These are phyloP conservation scores for Germaria angustata DNA, from an alignment of 2,888 invertebrate species.

Conservation along the genomic window DNA sequence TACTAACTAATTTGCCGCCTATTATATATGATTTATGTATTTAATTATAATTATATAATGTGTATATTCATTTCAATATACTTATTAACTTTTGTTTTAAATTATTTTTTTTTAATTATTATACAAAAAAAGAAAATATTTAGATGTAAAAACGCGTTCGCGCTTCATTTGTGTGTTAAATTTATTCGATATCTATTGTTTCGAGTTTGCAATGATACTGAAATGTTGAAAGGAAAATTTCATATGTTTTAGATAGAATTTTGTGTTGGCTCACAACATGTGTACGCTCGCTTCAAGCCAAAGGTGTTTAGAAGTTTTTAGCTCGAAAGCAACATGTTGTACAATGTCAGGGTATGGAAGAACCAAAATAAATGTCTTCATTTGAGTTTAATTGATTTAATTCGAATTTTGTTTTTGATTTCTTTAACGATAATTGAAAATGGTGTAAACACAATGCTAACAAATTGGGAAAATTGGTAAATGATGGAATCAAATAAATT, in stretches of 20 bases:
- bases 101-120: conserved; percentile 53
- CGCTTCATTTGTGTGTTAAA: conserved; percentile 32
- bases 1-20: conserved; percentile 14
- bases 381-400: too few species aligned
- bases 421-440: too few species aligned
- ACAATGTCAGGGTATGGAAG: background rate
- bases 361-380: background rate
- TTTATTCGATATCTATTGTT: conserved; percentile 66
- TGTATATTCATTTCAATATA: background rate
- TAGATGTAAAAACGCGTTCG: conserved; percentile 56
- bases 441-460: too few species aligned
- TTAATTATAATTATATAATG: conserved; percentile 12
- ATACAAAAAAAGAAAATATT: conserved; percentile 36
- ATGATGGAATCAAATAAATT: too few species aligned
- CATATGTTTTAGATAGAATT: conserved; percentile 52
- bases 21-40: conserved; percentile 18
- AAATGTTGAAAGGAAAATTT: conserved; percentile 58
- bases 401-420: too few species aligned
- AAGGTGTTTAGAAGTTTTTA: background rate
- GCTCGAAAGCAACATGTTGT: background rate
- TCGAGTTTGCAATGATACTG: conserved; percentile 70
- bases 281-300: conserved; percentile 27
- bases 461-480: too few species aligned
- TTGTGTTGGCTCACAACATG: conserved; percentile 17
- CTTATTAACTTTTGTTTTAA: conserved; percentile 34